Evolutionary conservation across 2,113 vertebrate genomes (phyloP), one percentile per base, ranked within the genome.

Genomic region (Perca fluviatilis): DNA sequence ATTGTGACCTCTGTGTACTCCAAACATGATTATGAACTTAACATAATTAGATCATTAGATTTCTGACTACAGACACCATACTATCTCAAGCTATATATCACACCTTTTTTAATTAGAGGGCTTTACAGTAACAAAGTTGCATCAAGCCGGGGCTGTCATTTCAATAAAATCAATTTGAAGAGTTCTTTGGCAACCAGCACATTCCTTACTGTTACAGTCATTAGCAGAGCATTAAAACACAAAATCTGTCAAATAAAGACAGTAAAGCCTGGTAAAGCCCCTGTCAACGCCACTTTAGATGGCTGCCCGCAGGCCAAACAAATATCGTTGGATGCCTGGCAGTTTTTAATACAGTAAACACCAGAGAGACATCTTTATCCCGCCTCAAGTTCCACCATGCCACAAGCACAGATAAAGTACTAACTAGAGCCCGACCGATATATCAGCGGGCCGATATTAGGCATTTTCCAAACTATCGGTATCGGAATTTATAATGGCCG

Each of bases 181-280:
- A 47, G 3, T 8, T 27, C 16, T 57, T 53, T 0, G 77, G 51
- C 33, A 74, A 68, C 27, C 33, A 63, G 50, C 36, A 62, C 64
- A 86, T 90, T 83, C 88, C 78, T 61, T 11, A 64, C 23, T 61
- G 49, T 43, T 57, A 19, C 47, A 53, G 46, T 76, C 53, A 72
- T 87, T 77, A 82, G 40, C 18, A 4, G 6, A 80, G 73, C 51
- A 70, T 78, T 68, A 79, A 60, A 79, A 81, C 15, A 63, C 53
- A 63, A 67, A 77, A 82, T 89, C 87, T 79, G 63, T 70, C 71
- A 62, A 54, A 86, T 89, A 75, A 79, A 83, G 77, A 58, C n/a
- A 23, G 50, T 86, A 25, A 75, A 71, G 70, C 15, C 67, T n/a
- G 13, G 23, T 49, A 79, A 85, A 70, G 51, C 71, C 49, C 70